Evolutionary conservation across 2,888 invertebrate genomes (phyloP).

Genomic region (Platycheirus rosarum): DNA sequence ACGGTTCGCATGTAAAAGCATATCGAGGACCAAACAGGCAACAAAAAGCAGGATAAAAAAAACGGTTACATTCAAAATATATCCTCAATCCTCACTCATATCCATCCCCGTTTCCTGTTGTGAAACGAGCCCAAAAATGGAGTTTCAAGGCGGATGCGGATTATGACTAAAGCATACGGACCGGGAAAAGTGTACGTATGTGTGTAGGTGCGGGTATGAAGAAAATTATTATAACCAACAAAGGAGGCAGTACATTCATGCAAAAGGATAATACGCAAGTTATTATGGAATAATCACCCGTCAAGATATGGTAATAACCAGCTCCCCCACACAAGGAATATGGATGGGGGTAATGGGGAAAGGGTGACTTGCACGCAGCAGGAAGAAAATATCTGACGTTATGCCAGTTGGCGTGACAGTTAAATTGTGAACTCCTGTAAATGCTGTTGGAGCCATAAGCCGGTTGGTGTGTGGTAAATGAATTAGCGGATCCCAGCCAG

Average conservation of each 20-base stretch:
- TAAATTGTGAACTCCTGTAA: constrained; percentile 51
- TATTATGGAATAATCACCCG: constrained; percentile 74
- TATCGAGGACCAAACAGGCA: constrained; percentile 72
- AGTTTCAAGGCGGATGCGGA: constrained; percentile 48
- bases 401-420: constrained; percentile 73
- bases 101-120: not conserved
- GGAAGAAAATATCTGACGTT: constrained; percentile 66
- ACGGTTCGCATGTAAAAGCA: constrained; percentile 71
- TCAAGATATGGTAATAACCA: constrained; percentile 72
- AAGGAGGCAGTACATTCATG: constrained; percentile 65
- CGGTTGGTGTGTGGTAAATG: constrained; percentile 36
- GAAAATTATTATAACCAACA: constrained; percentile 46
- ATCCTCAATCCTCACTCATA: constrained; percentile 3
- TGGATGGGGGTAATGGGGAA: not conserved
- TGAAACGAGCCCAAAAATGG: constrained; percentile 11
- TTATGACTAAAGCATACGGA: constrained; percentile 63
- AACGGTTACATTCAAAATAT: constrained; percentile 60
- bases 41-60: constrained; percentile 41
- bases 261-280: constrained; percentile 73
- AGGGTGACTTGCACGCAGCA: constrained; percentile 51
- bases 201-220: not conserved
- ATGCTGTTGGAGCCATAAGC: constrained; percentile 6
- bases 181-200: not conserved
- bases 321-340: not conserved
- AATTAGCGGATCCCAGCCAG: constrained; percentile 41